Conservation (phyloP, 2,888 invertebrate genomes). For the Cephus spinipes region DNA sequence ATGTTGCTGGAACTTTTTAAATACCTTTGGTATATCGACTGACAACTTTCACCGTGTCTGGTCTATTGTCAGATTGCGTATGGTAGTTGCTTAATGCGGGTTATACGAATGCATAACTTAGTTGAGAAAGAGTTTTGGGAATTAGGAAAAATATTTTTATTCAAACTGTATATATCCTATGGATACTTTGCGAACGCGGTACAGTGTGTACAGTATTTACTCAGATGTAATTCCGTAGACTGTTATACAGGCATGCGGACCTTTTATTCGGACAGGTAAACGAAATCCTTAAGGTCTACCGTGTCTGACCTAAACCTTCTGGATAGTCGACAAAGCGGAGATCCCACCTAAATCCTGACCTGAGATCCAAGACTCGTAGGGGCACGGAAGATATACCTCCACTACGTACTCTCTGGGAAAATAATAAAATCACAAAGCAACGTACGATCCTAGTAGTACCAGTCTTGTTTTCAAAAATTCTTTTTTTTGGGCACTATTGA, state of each 20-base stretch:
- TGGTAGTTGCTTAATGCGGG: background rate
- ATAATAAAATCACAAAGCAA: background rate
- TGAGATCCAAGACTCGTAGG: background rate
- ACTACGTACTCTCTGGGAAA: background rate
- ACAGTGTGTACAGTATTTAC: background rate
- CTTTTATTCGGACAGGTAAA: background rate
- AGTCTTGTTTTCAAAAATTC: background rate
- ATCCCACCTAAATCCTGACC: background rate
- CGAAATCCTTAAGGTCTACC: background rate
- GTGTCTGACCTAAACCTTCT: background rate
- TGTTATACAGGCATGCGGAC: background rate
- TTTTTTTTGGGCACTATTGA: background rate
- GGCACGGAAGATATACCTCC: background rate
- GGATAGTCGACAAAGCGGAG: background rate
- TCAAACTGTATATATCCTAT: background rate
- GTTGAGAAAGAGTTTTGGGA: background rate
- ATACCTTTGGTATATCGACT: background rate
- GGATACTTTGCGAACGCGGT: background rate
- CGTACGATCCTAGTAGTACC: background rate
- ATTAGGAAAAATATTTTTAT: background rate
- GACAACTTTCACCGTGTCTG: background rate
- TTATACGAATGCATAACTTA: background rate
- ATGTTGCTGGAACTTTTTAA: background rate
- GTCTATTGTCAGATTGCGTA: background rate
- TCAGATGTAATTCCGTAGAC: background rate